Evolutionary conservation across 1,140 invertebrate genomes (phyloP).

Genomic region (Dinoponera quadriceps): DNA sequence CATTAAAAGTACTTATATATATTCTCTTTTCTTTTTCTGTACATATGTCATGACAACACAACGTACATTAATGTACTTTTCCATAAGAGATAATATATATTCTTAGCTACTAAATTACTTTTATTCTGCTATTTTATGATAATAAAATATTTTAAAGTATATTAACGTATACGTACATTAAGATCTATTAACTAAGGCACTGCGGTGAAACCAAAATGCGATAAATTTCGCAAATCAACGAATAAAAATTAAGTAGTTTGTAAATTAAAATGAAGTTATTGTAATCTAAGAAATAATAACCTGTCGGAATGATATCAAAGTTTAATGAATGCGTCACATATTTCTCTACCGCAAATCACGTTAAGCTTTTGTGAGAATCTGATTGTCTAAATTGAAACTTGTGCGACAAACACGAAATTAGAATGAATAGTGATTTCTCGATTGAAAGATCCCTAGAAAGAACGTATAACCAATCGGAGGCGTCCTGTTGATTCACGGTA

Average conservation of each 20-base stretch:
- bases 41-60: conserved; percentile 1
- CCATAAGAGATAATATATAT: neutral
- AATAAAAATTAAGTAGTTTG: neutral
- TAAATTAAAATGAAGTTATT: conserved; percentile 14
- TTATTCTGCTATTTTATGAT: neutral
- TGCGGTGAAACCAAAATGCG: conserved; percentile 43
- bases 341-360: neutral
- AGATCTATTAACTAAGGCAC: conserved; percentile 35
- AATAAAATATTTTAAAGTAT: neutral
- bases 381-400: too few relatives aligned
- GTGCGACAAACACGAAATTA: too few relatives aligned
- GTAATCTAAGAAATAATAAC: conserved; percentile 5
- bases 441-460: too few relatives aligned
- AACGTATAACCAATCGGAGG: too few relatives aligned
- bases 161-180: conserved; percentile 28
- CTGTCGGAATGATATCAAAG: neutral
- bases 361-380: neutral
- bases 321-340: neutral
- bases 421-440: too few relatives aligned
- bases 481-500: too few relatives aligned
- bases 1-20: conserved; percentile 23
- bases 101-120: conserved; percentile 15
- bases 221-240: conserved; percentile 3
- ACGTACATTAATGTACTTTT: conserved; percentile 1
- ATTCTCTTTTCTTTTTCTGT: neutral